These are phyloP conservation scores for Eupeodes corollae DNA, from an alignment of 1,140 invertebrate genomes.

Conservation along the genomic window DNA sequence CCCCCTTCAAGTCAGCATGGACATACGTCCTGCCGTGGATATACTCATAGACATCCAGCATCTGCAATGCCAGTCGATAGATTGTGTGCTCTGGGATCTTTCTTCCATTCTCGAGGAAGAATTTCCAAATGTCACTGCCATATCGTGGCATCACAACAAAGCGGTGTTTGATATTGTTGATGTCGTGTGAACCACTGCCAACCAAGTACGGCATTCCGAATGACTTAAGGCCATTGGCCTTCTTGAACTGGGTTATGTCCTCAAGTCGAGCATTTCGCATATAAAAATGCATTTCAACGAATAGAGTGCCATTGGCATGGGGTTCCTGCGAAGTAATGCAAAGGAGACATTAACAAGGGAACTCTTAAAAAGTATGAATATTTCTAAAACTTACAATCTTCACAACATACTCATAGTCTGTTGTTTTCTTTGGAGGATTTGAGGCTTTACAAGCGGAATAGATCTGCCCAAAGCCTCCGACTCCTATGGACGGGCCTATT, in stretches of 20 bases:
- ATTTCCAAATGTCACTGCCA: conserved; percentile 77
- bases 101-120: conserved; percentile 59
- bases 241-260: conserved; percentile 67
- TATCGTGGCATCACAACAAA: conserved; percentile 88
- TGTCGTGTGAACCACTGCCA: conserved; percentile 70
- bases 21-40: conserved; percentile 77
- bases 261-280: conserved; percentile 71
- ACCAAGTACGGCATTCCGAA: conserved; percentile 81
- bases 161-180: conserved; percentile 64
- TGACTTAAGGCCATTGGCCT: conserved; percentile 54
- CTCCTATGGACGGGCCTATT: conserved; percentile 73
- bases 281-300: conserved; percentile 93
- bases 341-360: neutral
- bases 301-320: conserved; percentile 82
- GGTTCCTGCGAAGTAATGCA: conserved; percentile 58
- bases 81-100: conserved; percentile 61
- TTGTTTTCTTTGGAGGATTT: conserved; percentile 39
- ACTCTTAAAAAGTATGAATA: neutral
- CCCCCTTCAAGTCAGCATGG: conserved; percentile 87
- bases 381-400: conserved; percentile 55
- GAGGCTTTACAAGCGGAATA: conserved; percentile 58
- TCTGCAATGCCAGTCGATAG: conserved; percentile 70
- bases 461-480: conserved; percentile 90
- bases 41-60: conserved; percentile 77
- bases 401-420: conserved; percentile 55